Evolutionary conservation across 2,888 invertebrate genomes (phyloP), one percentile per base, ranked within the genome.

Genomic region (Plagodis dolabraria): DNA sequence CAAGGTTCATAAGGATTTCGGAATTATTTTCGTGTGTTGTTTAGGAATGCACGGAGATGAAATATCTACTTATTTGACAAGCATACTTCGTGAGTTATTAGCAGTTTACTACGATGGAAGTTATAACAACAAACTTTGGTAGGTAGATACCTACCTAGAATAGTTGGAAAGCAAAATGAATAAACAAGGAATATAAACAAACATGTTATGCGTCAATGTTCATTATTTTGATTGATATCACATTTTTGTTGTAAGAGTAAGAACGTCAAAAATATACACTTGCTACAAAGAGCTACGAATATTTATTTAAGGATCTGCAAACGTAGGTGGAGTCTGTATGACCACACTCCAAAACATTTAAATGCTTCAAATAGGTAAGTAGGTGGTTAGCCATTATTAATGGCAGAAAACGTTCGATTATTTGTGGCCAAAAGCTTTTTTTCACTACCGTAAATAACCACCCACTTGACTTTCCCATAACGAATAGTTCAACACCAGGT

Each of bases 231-330:
- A 74, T 75, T 72, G 63, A 72, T 72, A 63, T 62, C 65, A 66
- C 60, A 72, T 78, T 77, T 77, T 79, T 76, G 65, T 71, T 57
- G 66, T 73, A 72, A 71, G 68, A 74, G 70, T 74, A 70, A 64
- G 66, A 72, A 59, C 53, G 59, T 61, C 58, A 33, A 47, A 58
- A 55, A 58, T 40, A 58, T 35, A 68, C 54, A 60, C 67, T 53
- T 59, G 53, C 50, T 60, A 56, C 71, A 49, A 61, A 54, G 66
- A 80, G 66, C 55, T 63, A 72, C 54, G 55, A 79, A 75, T n/a
- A 49, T 53, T 55, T 55, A 46, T 55, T 48, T 34, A 40, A 48
- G 22, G 11, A 52, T 53, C 60, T 61, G 48, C 33, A 36, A 35
- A n/a, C 43, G 40, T 7, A 12, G 11, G 33, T 57, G 44, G 49